phyloP scores from a whole-genome alignment of 2,888 invertebrate species.

The Acanthopleura granulata region DNA sequence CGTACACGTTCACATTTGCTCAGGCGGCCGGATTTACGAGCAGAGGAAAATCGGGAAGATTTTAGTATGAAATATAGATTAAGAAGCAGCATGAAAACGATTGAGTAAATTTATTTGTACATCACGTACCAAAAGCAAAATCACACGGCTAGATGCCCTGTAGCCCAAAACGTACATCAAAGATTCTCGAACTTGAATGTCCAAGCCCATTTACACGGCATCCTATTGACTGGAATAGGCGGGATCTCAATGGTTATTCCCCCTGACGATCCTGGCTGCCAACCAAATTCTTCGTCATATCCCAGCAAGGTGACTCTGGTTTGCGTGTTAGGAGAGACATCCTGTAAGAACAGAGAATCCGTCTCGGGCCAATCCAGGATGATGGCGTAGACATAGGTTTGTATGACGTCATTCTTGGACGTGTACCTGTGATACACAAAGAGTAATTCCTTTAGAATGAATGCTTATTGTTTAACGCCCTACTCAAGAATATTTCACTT shows the following conservation, averaged over 20 bases:
- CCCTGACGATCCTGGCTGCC: slow-evolving; percentile 24
- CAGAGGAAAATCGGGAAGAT: no score
- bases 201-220: slow-evolving; percentile 46
- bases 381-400: slow-evolving; percentile 76
- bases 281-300: slow-evolving; percentile 39
- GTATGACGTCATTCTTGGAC: slow-evolving; percentile 29
- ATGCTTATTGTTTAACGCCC: no score
- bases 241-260: slow-evolving; percentile 46
- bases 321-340: slow-evolving; percentile 59
- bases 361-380: slow-evolving; percentile 79
- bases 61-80: no score
- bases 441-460: no score
- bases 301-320: slow-evolving; percentile 73
- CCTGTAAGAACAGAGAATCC: slow-evolving; percentile 73
- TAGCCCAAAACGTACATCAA: no score
- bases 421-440: slow-evolving; percentile 42
- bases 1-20: no score
- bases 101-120: no score
- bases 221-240: slow-evolving; percentile 29
- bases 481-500: background rate
- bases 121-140: no score
- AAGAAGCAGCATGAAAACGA: no score
- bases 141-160: no score
- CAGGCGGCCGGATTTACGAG: no score
- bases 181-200: slow-evolving; percentile 38